Percentiles rank a stretch among this genome's conserved stretches.
phyloP scores from a whole-genome alignment of 1,140 invertebrate genomes.

The Hylaeus anthracinus region DNA sequence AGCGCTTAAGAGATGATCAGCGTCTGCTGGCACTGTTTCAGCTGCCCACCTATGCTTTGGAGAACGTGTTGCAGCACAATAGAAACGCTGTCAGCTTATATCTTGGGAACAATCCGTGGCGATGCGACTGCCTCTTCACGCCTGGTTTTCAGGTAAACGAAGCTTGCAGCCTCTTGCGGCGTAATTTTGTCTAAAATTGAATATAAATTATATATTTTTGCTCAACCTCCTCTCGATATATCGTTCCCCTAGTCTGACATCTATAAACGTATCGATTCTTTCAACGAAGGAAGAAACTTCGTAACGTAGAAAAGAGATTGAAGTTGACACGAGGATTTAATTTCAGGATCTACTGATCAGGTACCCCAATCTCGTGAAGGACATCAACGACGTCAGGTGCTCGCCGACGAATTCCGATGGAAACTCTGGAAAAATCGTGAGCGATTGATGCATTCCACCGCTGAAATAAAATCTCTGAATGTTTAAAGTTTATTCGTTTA shows the following conservation, averaged over 20 bases:
- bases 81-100: conserved; percentile 85
- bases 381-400: conserved; percentile 86
- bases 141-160: conserved; percentile 85
- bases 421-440: conserved; percentile 84
- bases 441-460: background rate
- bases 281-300: background rate
- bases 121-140: conserved; percentile 89
- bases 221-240: too few species aligned
- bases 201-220: too few species aligned
- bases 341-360: conserved; percentile 85
- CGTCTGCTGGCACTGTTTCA: conserved; percentile 70
- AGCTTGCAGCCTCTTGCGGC: background rate
- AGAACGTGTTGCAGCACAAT: conserved; percentile 88
- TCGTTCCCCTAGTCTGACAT: too few species aligned
- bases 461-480: background rate
- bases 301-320: background rate
- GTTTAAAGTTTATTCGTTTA: too few species aligned
- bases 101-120: conserved; percentile 90
- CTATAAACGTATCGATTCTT: conserved; percentile 51
- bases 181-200: too few species aligned
- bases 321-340: background rate
- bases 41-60: conserved; percentile 89
- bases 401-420: conserved; percentile 81
- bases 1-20: background rate
- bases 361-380: conserved; percentile 85